A percentile compares a stretch with the other conserved stretches of the same genome.
These are phyloP conservation scores for Pteromalus puparum DNA, from an alignment of 1,140 invertebrate species.

Conservation along the genomic window DNA sequence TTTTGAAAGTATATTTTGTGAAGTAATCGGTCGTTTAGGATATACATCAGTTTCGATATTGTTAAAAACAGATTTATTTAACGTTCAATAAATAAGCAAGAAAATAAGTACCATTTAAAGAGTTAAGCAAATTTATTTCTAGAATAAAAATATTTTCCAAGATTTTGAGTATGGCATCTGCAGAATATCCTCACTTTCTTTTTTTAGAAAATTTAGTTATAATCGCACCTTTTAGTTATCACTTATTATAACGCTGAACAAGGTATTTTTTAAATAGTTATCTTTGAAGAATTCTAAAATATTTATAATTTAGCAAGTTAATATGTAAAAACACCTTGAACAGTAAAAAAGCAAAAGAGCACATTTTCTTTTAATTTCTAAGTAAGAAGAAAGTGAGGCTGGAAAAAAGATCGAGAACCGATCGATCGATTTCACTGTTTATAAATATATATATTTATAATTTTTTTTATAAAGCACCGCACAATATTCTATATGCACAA, in stretches of 20 bases:
- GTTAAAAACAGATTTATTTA: no score
- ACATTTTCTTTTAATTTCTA: neutral
- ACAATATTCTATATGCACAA: neutral
- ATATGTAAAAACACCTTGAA: neutral
- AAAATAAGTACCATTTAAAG: no score
- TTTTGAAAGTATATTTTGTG: no score
- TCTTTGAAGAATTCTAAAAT: no score
- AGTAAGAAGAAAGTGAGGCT: neutral
- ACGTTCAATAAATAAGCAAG: no score
- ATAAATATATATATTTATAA: constrained; percentile 25
- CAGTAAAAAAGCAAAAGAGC: neutral
- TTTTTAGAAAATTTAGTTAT: neutral
- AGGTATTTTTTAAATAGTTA: neutral
- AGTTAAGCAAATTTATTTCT: neutral
- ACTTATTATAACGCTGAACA: neutral
- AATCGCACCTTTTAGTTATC: neutral
- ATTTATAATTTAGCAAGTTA: neutral
- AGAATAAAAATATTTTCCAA: constrained; percentile 5
- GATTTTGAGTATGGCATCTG: neutral
- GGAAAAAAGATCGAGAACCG: neutral
- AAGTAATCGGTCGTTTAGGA: no score
- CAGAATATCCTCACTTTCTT: neutral
- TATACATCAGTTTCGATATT: no score
- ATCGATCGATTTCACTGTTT: constrained; percentile 42
- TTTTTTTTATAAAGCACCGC: constrained; percentile 46